A percentile compares a stretch with the other conserved stretches of the same genome.
These are phyloP conservation scores for Plutella xylostella DNA, from an alignment of 2,888 invertebrate genomes.

Conservation along the genomic window DNA sequence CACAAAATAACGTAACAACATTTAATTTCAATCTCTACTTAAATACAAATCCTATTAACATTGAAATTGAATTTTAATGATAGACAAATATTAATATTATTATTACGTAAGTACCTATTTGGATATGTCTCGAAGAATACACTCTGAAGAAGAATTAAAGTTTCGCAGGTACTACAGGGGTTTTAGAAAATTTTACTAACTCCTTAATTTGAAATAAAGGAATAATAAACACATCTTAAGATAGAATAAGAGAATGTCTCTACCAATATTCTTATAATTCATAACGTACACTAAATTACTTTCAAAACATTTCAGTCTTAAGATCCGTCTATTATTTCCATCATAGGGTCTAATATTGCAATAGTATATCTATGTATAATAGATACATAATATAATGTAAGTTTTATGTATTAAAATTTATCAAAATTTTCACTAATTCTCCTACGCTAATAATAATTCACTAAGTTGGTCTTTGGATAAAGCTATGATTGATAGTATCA, in stretches of 20 bases:
- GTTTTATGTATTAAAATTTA: conserved; percentile 7
- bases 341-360: conserved; percentile 22
- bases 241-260: conserved; percentile 22
- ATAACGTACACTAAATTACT: no score
- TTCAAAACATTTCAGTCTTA: conserved; percentile 40
- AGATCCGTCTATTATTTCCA: conserved; percentile 52
- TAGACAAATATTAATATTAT: no score
- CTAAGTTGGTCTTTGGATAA: conserved; percentile 10
- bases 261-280: conserved; percentile 18
- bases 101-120: no score
- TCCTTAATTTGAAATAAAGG: conserved; percentile 12
- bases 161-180: background rate
- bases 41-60: no score
- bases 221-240: conserved; percentile 60
- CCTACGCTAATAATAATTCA: conserved; percentile 3
- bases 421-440: conserved; percentile 4
- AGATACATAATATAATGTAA: conserved; percentile 1
- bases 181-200: background rate
- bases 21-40: no score
- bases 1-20: no score
- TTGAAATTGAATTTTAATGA: no score
- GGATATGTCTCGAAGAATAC: background rate
- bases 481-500: conserved; percentile 8
- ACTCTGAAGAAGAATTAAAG: background rate
- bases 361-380: conserved; percentile 1